Percentiles rank a stretch among this genome's conserved stretches.
Evolutionary conservation across 2,888 invertebrate genomes (phyloP).

Genomic region (Epinotia ramella): DNA sequence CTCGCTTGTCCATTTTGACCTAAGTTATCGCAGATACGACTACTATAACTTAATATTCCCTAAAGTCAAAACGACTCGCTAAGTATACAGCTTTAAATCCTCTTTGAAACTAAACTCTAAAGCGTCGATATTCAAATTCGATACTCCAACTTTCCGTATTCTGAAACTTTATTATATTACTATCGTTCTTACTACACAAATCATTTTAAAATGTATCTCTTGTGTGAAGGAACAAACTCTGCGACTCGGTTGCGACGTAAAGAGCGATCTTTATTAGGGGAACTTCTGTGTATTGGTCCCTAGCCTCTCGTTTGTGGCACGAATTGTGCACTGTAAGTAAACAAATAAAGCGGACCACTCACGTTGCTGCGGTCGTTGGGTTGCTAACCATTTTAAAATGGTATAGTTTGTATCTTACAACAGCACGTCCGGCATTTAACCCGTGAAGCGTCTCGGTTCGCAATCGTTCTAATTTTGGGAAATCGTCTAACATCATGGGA

Average conservation of each 20-base stretch:
- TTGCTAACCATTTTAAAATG: constrained; percentile 20
- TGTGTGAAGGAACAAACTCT: constrained; percentile 41
- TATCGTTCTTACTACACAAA: constrained; percentile 39
- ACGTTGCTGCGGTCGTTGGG: constrained; percentile 18
- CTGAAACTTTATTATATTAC: constrained; percentile 13
- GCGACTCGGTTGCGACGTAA: constrained; percentile 38
- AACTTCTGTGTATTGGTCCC: constrained; percentile 67
- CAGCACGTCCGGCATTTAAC: not conserved
- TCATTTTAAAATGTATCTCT: constrained; percentile 48
- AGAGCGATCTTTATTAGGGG: constrained; percentile 65
- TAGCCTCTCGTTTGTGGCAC: constrained; percentile 58
- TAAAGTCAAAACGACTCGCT: not conserved
- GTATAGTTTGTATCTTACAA: not conserved
- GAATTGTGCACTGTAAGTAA: constrained; percentile 57
- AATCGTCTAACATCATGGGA: not conserved
- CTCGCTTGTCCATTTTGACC: too few species aligned
- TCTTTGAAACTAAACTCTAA: not conserved
- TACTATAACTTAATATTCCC: not conserved
- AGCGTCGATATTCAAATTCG: constrained; percentile 6
- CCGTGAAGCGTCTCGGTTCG: not conserved
- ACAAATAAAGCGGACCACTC: constrained; percentile 40
- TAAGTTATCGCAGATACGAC: not conserved
- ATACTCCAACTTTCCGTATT: constrained; percentile 16
- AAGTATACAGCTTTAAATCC: not conserved
- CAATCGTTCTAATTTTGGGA: not conserved